A percentile compares a stretch with the other conserved stretches of the same genome.
These are phyloP conservation scores for Psilanteris sp. DNA, from an alignment of 1,140 invertebrate species.

Conservation along the genomic window DNA sequence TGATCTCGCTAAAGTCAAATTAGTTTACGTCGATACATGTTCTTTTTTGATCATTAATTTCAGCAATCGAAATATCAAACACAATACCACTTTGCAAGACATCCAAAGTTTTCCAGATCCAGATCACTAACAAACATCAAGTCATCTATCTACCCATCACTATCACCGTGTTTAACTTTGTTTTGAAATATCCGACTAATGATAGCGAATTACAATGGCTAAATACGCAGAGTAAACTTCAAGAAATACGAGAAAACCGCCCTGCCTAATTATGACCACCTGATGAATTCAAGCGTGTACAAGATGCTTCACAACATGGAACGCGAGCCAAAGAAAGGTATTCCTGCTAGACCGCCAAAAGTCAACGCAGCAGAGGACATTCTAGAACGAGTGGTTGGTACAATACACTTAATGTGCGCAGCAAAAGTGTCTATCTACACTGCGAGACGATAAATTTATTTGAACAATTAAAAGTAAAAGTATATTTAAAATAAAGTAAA, in stretches of 20 bases:
- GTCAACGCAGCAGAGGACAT: slow-evolving; percentile 85
- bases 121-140: slow-evolving; percentile 55
- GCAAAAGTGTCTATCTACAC: too few species aligned
- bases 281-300: slow-evolving; percentile 87
- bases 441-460: too few species aligned
- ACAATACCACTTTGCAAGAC: slow-evolving; percentile 53
- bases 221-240: slow-evolving; percentile 85
- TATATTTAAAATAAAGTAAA: neutral
- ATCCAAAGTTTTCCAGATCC: slow-evolving; percentile 59
- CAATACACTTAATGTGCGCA: slow-evolving; percentile 21
- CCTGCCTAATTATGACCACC: slow-evolving; percentile 84
- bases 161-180: slow-evolving; percentile 49
- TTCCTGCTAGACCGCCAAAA: slow-evolving; percentile 83
- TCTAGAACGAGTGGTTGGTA: slow-evolving; percentile 75
- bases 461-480: neutral
- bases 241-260: slow-evolving; percentile 86
- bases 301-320: slow-evolving; percentile 87
- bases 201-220: slow-evolving; percentile 51
- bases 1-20: slow-evolving; percentile 12
- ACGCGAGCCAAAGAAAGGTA: slow-evolving; percentile 82
- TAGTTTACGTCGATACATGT: slow-evolving; percentile 27
- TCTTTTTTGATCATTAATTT: slow-evolving; percentile 46
- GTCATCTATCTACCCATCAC: slow-evolving; percentile 37
- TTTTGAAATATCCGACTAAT: slow-evolving; percentile 52
- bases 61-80: slow-evolving; percentile 52